phyloP scores from a whole-genome alignment of 2,113 vertebrate genomes.

The Tragelaphus scriptus region DNA sequence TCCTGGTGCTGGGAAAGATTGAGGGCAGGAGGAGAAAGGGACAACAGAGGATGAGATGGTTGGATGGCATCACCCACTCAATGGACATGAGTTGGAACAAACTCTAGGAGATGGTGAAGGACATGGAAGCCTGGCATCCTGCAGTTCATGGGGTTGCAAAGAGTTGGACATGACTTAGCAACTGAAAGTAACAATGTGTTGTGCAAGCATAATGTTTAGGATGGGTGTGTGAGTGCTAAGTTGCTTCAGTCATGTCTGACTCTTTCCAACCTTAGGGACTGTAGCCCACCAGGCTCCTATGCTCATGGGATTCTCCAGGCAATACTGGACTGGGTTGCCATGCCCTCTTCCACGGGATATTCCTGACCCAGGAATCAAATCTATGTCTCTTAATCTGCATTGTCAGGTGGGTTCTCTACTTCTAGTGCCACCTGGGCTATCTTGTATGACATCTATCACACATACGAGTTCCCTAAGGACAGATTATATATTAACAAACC shows the following conservation, averaged over 20 bases:
- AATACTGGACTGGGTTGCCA: background rate
- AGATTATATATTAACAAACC: background rate
- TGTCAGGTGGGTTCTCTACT: background rate
- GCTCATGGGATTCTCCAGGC: background rate
- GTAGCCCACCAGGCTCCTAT: background rate
- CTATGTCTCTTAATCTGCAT: background rate
- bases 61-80: background rate
- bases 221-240: fast-evolving
- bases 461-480: background rate
- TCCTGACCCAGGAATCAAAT: background rate
- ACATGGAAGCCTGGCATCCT: background rate
- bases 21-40: background rate
- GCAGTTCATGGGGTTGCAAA: background rate
- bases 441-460: background rate
- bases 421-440: background rate
- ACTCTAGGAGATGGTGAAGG: background rate
- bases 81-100: background rate
- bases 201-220: background rate
- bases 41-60: background rate
- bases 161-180: background rate
- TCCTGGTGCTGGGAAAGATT: background rate
- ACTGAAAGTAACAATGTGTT: background rate
- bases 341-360: background rate
- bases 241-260: background rate
- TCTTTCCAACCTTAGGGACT: background rate